Percentiles rank a stretch among this genome's conserved stretches.
phyloP scores from a whole-genome alignment of 2,888 invertebrate genomes.

The Amblyteles armatorius region DNA sequence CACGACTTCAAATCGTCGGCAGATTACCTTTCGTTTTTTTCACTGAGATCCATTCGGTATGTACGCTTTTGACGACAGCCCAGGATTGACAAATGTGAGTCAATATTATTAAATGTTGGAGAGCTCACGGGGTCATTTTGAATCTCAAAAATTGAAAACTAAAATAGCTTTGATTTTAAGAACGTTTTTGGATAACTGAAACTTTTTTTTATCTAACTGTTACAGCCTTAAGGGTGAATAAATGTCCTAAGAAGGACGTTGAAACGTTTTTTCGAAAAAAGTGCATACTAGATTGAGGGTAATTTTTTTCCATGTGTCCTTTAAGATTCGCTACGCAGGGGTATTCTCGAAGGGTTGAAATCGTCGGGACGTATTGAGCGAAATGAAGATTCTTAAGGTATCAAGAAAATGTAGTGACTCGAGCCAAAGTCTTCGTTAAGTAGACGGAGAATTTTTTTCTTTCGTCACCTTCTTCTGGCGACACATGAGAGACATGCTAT shows the following conservation, averaged over 20 bases:
- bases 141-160: neutral
- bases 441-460: neutral
- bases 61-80: neutral
- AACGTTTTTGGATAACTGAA: neutral
- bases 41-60: neutral
- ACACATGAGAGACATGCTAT: constrained; percentile 5
- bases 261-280: no score
- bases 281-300: no score
- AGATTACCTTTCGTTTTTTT: neutral
- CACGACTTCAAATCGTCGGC: neutral
- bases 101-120: constrained; percentile 10
- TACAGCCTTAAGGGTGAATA: no score
- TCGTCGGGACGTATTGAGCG: no score
- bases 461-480: constrained; percentile 1
- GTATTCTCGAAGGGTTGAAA: no score
- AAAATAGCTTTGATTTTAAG: neutral
- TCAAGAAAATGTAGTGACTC: neutral
- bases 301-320: no score
- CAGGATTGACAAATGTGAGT: constrained; percentile 16
- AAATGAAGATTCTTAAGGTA: no score
- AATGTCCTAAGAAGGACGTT: no score
- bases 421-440: neutral
- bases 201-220: no score
- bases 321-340: no score
- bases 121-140: neutral